A percentile compares a stretch with the other conserved stretches of the same genome.
These are phyloP conservation scores for Cynocephalus volans DNA, from an alignment of 2,113 vertebrate species.

Conservation along the genomic window DNA sequence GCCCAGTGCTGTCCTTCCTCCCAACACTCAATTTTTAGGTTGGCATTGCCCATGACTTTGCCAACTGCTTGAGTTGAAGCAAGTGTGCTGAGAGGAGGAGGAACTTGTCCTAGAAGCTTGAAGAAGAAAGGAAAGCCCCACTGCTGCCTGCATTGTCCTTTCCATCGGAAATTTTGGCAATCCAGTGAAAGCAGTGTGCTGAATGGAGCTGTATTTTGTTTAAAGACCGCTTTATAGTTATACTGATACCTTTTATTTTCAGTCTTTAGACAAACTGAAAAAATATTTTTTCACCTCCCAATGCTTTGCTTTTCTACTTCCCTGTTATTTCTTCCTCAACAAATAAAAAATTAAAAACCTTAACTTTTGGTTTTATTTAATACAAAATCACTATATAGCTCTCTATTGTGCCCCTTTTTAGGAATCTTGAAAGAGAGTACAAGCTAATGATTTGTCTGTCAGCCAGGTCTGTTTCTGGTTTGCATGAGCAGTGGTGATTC, in stretches of 20 bases:
- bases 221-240: background rate
- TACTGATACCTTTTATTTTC: background rate
- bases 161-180: background rate
- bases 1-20: background rate
- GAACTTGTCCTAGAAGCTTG: background rate
- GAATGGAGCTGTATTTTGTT: background rate
- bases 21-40: background rate
- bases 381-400: background rate
- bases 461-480: conserved; percentile 79
- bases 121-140: background rate
- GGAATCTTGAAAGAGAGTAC: conserved; percentile 56
- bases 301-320: conserved; percentile 32
- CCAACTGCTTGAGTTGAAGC: background rate
- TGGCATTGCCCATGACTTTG: background rate
- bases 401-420: conserved; percentile 35
- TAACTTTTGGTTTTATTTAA: conserved; percentile 50
- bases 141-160: background rate
- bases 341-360: background rate
- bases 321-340: background rate
- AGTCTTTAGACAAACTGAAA: background rate
- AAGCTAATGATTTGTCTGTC: conserved; percentile 59
- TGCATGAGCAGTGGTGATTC: conserved; percentile 70
- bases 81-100: background rate
- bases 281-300: background rate
- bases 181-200: background rate